Base-by-base conservation (phyloP, 2,797 vertebrate genomes). In the Coregonus ussuriensis region DNA sequence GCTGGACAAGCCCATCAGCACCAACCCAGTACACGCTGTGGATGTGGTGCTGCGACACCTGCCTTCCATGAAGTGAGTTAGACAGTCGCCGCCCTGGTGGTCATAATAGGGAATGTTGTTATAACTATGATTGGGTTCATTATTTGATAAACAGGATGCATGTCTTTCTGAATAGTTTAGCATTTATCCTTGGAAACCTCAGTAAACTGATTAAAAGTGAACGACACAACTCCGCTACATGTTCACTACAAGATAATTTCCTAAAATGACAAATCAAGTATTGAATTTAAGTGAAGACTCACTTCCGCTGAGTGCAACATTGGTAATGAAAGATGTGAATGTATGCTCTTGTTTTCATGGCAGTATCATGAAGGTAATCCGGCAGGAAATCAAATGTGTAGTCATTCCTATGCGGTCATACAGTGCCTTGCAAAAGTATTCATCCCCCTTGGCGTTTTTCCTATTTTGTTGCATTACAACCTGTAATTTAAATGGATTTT, bases 1-100 rank as follows among this genome's bases (percentile, higher is more conserved):
- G 87, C 94, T 99, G 94, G 98, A 99, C 95, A 99, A 99, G 89
- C 98, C 98, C 85, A 98, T 99, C 94, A 99, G 97, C 95, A 99
- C 98, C 93, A 99, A 99, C 94, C 98, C 98, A n/a, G 98, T 99
- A 33, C 98, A 99, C 72, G 98, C 98, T 1, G 98, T 99, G 78
- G 98, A 99, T 75, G 98, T 99, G 89, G 98, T 99, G 86, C 96
- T 99, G 89, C 93, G 97, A 91, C 98, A 99, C 94, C 95, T 99
- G 72, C 98, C 98, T 87, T 99, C 98, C 86, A 99, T 99, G 98
- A 99, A 99, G 98, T 99, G 93, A 93, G 94, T 67, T 2, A 1
- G 18, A 16, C 41, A 11, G 4, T 68, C 33, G 35, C 41, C 0
- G 1, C 71, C 70, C n/a, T 5, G 47, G 35, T 66, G 6, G n/a